These are phyloP conservation scores for Synergus laeviventris DNA, from an alignment of 2,888 invertebrate species.

Conservation along the genomic window DNA sequence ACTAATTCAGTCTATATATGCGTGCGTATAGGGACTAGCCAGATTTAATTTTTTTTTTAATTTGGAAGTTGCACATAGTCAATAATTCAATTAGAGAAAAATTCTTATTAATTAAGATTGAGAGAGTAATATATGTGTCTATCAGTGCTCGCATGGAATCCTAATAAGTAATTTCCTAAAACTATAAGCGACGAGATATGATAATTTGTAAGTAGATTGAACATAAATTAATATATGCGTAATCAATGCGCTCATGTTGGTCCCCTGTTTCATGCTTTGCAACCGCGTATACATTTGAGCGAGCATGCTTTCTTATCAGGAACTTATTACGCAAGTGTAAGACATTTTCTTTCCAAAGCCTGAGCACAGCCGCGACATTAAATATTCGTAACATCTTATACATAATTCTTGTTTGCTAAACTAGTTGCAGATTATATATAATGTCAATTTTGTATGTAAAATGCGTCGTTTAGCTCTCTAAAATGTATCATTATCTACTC, in stretches of 20 bases:
- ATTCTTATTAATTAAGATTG: too few relatives aligned
- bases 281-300: not conserved
- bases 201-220: not conserved
- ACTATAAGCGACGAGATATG: not conserved
- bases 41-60: too few relatives aligned
- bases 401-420: constrained; percentile 17
- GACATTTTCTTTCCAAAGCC: not conserved
- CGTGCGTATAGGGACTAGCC: too few relatives aligned
- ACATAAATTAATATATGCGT: constrained; percentile 8
- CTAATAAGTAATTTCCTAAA: not conserved
- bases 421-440: not conserved
- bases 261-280: not conserved
- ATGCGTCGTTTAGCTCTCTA: not conserved
- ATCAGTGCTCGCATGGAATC: not conserved
- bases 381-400: constrained; percentile 22
- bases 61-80: too few relatives aligned
- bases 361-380: not conserved
- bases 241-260: constrained; percentile 1
- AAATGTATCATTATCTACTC: constrained; percentile 21
- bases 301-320: not conserved
- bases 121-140: too few relatives aligned
- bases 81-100: too few relatives aligned
- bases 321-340: constrained; percentile 5
- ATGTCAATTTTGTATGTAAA: not conserved
- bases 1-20: too few relatives aligned